phyloP scores from a whole-genome alignment of 2,797 vertebrate genomes.

The Phataginus tricuspis region DNA sequence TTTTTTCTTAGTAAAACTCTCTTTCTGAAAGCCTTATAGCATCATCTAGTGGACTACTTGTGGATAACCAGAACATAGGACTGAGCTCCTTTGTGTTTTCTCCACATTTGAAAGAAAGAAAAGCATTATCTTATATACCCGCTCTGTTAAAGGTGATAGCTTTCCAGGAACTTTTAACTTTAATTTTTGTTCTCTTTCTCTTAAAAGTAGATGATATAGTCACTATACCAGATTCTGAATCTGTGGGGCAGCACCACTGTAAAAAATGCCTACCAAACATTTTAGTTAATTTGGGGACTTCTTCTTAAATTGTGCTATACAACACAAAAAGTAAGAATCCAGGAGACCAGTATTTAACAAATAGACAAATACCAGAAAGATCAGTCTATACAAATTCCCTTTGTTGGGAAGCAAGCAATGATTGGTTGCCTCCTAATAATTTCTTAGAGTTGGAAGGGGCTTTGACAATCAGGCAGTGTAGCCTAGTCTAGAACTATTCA shows the following conservation, averaged over 20 bases:
- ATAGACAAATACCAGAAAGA: background rate
- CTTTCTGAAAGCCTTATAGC: background rate
- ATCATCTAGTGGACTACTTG: conserved; percentile 49
- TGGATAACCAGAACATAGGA: background rate
- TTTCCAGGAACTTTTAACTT: background rate
- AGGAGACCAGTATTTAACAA: background rate
- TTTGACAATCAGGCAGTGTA: background rate
- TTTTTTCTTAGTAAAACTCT: background rate
- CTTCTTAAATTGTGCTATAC: background rate
- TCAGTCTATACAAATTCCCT: background rate
- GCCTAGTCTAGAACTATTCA: background rate
- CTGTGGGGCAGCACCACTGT: background rate
- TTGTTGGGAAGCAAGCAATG: background rate
- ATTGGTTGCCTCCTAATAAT: background rate
- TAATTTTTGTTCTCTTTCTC: conserved; percentile 27
- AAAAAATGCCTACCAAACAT: background rate
- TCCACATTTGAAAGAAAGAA: background rate
- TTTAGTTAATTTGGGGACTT: background rate
- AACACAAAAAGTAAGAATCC: background rate
- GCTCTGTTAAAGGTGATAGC: conserved; percentile 1
- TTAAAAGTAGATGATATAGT: background rate
- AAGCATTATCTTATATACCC: background rate
- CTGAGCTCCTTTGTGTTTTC: background rate
- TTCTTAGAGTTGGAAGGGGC: background rate
- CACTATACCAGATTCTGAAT: background rate